phyloP scores from a whole-genome alignment of 2,888 invertebrate species.

The Spilosoma lubricipeda region DNA sequence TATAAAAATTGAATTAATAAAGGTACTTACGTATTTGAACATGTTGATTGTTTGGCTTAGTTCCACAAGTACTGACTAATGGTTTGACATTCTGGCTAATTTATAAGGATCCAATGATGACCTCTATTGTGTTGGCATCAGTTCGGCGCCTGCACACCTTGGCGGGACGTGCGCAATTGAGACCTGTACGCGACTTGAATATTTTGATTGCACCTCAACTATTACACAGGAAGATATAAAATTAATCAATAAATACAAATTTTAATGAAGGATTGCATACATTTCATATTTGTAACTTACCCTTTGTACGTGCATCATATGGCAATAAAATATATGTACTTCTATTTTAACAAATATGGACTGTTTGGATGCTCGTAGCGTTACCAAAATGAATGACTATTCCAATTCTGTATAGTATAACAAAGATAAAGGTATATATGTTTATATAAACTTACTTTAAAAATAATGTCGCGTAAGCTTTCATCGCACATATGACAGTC shows the following conservation, averaged over 20 bases:
- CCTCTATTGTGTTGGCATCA: slow-evolving; percentile 77
- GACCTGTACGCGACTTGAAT: slow-evolving; percentile 74
- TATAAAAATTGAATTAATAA: background rate
- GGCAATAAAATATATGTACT: background rate
- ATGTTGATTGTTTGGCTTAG: slow-evolving; percentile 72
- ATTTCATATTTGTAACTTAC: background rate
- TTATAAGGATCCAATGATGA: slow-evolving; percentile 77
- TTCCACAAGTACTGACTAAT: slow-evolving; percentile 70
- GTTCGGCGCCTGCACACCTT: slow-evolving; percentile 70
- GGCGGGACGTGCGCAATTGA: slow-evolving; percentile 68
- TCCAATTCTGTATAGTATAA: no score
- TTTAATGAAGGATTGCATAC: background rate
- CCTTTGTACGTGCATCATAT: background rate
- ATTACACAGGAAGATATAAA: slow-evolving; percentile 62
- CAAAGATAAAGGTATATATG: no score
- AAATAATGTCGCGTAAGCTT: background rate
- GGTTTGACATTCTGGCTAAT: slow-evolving; percentile 63
- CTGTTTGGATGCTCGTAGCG: background rate
- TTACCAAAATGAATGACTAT: background rate
- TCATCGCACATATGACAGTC: no score
- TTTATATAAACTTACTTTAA: background rate
- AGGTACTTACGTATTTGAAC: slow-evolving; percentile 83
- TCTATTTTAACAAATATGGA: no score
- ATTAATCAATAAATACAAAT: background rate
- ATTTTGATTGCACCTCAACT: slow-evolving; percentile 53